Evolutionary conservation across 2,888 invertebrate genomes (phyloP).

Genomic region (Tipula helvola): DNA sequence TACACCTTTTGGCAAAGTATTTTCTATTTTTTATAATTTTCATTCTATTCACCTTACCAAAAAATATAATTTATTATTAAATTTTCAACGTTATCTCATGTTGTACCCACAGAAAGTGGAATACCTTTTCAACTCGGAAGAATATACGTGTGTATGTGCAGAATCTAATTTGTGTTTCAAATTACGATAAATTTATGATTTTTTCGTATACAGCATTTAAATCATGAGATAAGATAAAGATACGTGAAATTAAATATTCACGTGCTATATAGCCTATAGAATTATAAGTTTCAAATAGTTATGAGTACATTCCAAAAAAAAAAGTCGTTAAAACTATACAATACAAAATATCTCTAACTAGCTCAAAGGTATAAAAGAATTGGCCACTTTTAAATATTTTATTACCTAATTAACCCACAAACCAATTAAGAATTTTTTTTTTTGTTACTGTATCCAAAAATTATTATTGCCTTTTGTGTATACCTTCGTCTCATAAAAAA

Average conservation of each 20-base stretch:
- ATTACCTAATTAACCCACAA: not conserved
- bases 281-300: not conserved
- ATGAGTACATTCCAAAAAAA: not conserved
- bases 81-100: not conserved
- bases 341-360: not conserved
- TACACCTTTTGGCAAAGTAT: not conserved
- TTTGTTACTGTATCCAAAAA: not conserved
- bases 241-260: not conserved
- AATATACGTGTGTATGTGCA: not conserved
- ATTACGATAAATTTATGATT: not conserved
- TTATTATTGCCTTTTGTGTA: not conserved
- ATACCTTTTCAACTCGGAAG: not conserved
- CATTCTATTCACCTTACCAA: not conserved
- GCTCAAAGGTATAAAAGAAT: not conserved
- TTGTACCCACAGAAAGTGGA: not conserved
- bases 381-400: not conserved
- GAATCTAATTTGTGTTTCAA: not conserved
- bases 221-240: not conserved
- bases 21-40: not conserved
- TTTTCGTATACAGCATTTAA: not conserved
- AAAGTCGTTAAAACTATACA: not conserved
- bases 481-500: not conserved
- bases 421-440: not conserved
- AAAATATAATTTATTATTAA: not conserved
- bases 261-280: not conserved